phyloP scores from a whole-genome alignment of 1,140 invertebrate species.

The Drosophila oshimai region DNA sequence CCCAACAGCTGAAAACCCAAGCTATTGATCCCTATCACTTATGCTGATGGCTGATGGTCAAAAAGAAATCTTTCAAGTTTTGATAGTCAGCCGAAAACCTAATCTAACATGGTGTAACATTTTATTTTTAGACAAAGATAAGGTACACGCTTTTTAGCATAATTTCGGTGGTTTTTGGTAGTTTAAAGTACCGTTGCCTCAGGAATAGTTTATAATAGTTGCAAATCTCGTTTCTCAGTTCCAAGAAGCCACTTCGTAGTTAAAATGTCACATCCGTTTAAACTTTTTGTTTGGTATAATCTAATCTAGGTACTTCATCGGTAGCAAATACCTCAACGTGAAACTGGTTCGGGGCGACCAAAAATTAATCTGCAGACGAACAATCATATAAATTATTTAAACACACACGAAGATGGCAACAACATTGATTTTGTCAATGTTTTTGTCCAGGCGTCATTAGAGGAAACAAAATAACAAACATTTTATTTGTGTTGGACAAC shows the following conservation, averaged over 20 bases:
- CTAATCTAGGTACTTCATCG: constrained; percentile 6
- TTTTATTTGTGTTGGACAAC: constrained; percentile 25
- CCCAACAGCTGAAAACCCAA: no score
- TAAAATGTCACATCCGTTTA: background rate
- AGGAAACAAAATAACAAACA: background rate
- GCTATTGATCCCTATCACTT: no score
- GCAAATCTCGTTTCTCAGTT: background rate
- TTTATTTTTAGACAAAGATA: no score
- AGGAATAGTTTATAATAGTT: background rate
- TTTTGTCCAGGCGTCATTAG: constrained; percentile 20
- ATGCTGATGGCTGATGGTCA: no score
- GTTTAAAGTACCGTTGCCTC: background rate
- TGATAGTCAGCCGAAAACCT: no score
- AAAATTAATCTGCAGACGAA: background rate
- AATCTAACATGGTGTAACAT: no score
- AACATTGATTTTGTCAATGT: constrained; percentile 5
- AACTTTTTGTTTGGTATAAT: background rate
- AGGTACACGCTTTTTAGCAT: no score
- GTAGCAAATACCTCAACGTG: background rate
- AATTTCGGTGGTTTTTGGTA: no score
- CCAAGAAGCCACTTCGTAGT: background rate
- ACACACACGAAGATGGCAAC: constrained; percentile 9
- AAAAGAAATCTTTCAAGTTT: no score
- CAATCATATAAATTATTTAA: background rate
- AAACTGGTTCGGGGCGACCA: background rate